A percentile compares a stretch with the other conserved stretches of the same genome.
Conservation (phyloP, 2,113 vertebrate genomes). For the Brachyhypopomus occidentalis region DNA sequence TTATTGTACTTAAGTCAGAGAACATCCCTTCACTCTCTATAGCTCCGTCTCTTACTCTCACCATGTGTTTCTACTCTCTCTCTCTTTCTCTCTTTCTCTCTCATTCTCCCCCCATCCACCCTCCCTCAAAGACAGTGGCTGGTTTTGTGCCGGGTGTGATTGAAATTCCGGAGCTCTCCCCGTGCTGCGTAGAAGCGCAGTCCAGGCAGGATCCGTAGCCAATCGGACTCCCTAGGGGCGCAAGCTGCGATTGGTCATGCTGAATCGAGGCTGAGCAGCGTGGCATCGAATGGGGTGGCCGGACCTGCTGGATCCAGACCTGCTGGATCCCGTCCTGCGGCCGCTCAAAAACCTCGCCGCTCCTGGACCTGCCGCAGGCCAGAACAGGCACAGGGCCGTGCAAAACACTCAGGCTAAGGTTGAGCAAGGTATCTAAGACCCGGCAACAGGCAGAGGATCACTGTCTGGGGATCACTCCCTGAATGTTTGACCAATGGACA, state of each 20-base stretch:
- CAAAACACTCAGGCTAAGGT: not conserved
- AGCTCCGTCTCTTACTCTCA: not conserved
- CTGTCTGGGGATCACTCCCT: too few relatives aligned
- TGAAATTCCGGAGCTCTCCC: not conserved
- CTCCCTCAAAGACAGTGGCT: not conserved
- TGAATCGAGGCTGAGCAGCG: not conserved
- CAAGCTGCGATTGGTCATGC: not conserved
- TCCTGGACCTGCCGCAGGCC: too few relatives aligned
- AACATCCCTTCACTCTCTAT: not conserved
- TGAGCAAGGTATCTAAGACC: not conserved
- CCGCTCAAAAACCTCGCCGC: too few relatives aligned
- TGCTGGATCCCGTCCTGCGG: too few relatives aligned
- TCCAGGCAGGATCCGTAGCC: not conserved
- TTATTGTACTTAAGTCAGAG: not conserved
- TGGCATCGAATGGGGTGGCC: not conserved
- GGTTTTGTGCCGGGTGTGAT: not conserved
- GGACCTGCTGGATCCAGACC: too few relatives aligned
- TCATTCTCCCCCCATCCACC: not conserved
- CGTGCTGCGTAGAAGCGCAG: not conserved
- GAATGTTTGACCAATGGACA: too few relatives aligned
- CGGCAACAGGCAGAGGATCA: too few relatives aligned
- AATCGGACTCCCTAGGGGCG: not conserved
- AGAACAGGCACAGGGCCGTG: too few relatives aligned
- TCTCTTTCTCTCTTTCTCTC: slow-evolving; percentile 17
- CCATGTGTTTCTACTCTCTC: slow-evolving; percentile 8